phyloP scores from a whole-genome alignment of 2,113 vertebrate genomes.

The Gallinago jamesoni region DNA sequence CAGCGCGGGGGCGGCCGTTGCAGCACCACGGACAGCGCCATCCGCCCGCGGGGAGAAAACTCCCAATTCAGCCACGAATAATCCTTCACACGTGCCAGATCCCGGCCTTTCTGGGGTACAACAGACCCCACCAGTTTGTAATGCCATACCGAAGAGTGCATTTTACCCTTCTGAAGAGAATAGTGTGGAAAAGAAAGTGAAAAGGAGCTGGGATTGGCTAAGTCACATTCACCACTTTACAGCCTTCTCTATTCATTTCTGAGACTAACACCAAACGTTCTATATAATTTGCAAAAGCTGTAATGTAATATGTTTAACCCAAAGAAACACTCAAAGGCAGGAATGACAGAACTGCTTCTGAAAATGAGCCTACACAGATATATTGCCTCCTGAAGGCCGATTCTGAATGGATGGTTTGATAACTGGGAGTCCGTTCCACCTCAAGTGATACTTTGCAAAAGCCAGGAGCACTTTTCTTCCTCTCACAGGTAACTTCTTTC shows the following conservation, averaged over 20 bases:
- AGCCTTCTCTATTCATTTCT: background rate
- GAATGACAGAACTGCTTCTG: background rate
- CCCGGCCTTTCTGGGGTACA: background rate
- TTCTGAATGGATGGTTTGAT: background rate
- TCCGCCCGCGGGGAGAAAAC: background rate
- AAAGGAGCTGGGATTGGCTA: background rate
- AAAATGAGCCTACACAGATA: background rate
- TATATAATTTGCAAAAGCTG: background rate
- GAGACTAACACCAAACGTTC: background rate
- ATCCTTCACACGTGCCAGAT: background rate
- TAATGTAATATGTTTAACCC: accelerated
- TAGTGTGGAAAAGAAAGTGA: background rate
- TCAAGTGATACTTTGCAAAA: background rate
- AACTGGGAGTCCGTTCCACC: background rate
- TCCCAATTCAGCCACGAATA: background rate
- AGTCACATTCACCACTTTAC: background rate
- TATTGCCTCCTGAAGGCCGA: background rate
- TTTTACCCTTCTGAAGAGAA: background rate
- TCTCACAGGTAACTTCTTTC: background rate
- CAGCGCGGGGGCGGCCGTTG: accelerated
- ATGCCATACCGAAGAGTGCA: background rate
- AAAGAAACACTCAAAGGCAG: background rate
- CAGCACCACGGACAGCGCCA: background rate
- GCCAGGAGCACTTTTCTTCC: background rate
- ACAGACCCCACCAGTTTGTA: background rate